Conservation (phyloP, 2,113 vertebrate species). For the Rhea pennata region DNA sequence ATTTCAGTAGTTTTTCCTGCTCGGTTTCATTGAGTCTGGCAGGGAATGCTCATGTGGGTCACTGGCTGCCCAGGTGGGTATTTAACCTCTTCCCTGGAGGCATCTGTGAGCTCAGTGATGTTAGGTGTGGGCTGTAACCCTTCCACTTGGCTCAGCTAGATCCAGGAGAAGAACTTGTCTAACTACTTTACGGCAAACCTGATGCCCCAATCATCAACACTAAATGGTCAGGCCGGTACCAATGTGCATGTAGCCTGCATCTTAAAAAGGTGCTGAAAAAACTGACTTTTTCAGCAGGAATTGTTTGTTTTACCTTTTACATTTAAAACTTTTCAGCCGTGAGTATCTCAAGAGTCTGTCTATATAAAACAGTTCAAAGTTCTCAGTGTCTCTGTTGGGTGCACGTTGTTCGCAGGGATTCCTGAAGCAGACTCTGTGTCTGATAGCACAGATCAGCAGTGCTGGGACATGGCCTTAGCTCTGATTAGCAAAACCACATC, state of each 20-base stretch:
- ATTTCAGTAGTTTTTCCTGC: too few relatives aligned
- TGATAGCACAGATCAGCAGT: rapidly evolving
- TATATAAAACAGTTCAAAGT: background rate
- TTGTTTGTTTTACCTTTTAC: background rate
- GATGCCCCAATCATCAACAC: background rate
- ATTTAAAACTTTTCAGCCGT: background rate
- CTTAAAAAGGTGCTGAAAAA: background rate
- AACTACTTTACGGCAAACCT: background rate
- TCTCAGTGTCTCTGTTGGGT: background rate
- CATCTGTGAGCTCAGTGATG: too few relatives aligned
- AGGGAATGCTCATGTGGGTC: too few relatives aligned
- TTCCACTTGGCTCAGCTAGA: too few relatives aligned
- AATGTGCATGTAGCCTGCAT: background rate
- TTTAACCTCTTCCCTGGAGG: too few relatives aligned
- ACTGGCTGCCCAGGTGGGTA: too few relatives aligned
- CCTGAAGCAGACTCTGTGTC: background rate
- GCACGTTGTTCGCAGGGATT: background rate
- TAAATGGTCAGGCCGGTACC: background rate
- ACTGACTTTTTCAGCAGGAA: background rate
- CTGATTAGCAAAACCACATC: rapidly evolving
- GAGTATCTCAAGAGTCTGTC: background rate
- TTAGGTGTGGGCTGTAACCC: too few relatives aligned
- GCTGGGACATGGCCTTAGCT: background rate
- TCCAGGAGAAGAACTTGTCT: too few relatives aligned
- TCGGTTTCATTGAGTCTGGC: too few relatives aligned